Evolutionary conservation across 2,797 vertebrate genomes (phyloP), one percentile per base, ranked within the genome.

Genomic region (Semotilus atromaculatus): DNA sequence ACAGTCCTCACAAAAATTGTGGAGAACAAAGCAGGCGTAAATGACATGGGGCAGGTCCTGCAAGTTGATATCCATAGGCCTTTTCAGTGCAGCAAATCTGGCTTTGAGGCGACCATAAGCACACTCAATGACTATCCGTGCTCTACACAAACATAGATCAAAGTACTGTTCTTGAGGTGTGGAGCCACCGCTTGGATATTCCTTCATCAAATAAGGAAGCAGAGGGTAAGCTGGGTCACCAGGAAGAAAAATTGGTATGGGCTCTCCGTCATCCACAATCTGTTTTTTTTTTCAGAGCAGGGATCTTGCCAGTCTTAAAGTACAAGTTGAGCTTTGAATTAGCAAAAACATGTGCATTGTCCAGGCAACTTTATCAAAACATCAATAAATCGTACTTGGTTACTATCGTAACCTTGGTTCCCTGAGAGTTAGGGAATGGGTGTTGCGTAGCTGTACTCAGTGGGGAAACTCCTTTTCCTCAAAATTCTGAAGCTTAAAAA

Each of bases 51-150:
- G n/a, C n/a, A n/a, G n/a, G n/a, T n/a, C n/a, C n/a, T n/a, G n/a
- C n/a, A n/a, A n/a, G n/a, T n/a, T n/a, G n/a, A n/a, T n/a, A n/a
- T n/a, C n/a, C n/a, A n/a, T n/a, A n/a, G n/a, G n/a, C n/a, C n/a
- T n/a, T n/a, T n/a, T n/a, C n/a, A n/a, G 40, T 43, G 40, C 10
- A 11, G 40, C 40, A 43, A 43, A 11, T 43, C 45, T 48, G 18
- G 31, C 82, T 29, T 90, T 86, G 26, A 90, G 79, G 18, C 29
- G 11, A 7, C 84, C 86, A 86, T 87, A 90, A 5, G 84, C 29
- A 16, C 84, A 72, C 43, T 87, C 84, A 16, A 83, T 86, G 0
- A 86, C 85, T 67, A 80, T 88, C 40, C 75, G 14, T 18, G 84
- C 64, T 40, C 43, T 5, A 75, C 86, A 90, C 43, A 90, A 40